Evolutionary conservation across 2,113 vertebrate genomes (phyloP), one percentile per base, ranked within the genome.

Genomic region (Dipodomys spectabilis): DNA sequence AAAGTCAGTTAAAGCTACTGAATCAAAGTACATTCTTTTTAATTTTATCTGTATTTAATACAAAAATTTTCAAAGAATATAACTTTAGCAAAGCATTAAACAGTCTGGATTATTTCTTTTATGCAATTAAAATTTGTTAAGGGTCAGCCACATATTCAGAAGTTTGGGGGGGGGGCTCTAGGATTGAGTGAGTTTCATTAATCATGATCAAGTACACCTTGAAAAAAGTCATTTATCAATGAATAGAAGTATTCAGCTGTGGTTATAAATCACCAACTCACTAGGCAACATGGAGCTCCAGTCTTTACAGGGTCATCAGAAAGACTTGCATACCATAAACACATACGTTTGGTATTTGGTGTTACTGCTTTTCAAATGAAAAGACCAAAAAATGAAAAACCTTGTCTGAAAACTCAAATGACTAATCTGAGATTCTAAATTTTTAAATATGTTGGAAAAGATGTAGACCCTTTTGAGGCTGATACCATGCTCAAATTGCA

Each of bases 171-270:
- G 39, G 39, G 92, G 60, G 18, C 60, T 86, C 32, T 62, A 79
- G 77, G 44, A 86, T 67, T 94, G 45, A 88, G 39, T 75, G 22
- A 94, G 60, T 30, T 71, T 86, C 93, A 90, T 96, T 93, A 95
- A 92, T 95, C 90, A 93, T 39, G 65, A 91, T 84, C 74, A 90
- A 93, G 35, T 65, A 79, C 8, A 94, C 86, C 90, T 89, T 89
- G 83, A 81, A 87, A 83, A 85, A 94, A 71, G 65, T 9, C 6
- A 5, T 39, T 72, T 53, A 39, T 39, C 69, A 94, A 39, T 93
- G 82, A 95, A 96, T 94, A 91, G 90, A 88, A 19, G 84, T 86
- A 93, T 86, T 94, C 87, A 94, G 72, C 71, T 92, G 20, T 18
- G 30, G 79, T 85, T 88, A 95, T 93, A 92, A 96, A 82, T 95